Percentiles rank a stretch among this genome's conserved stretches.
Evolutionary conservation across 2,797 vertebrate genomes (phyloP).

Genomic region (Oophaga sylvatica): DNA sequence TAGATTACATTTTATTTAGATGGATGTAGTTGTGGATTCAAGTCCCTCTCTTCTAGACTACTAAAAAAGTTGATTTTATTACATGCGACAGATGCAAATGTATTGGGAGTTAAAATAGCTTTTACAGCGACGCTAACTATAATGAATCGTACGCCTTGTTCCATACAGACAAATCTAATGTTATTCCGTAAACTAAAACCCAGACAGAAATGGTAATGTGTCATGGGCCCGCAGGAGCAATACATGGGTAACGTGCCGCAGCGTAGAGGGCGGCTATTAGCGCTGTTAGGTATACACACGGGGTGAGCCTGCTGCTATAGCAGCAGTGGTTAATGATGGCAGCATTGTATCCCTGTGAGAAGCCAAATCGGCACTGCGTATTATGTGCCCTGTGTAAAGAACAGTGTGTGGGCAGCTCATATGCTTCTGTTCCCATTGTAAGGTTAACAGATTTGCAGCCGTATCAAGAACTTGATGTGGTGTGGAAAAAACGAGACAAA

Average conservation of each 20-base stretch:
- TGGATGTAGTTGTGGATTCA: not conserved
- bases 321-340: constrained; percentile 34
- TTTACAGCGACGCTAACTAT: not conserved
- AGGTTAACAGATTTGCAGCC: constrained; percentile 51
- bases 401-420: constrained; percentile 50
- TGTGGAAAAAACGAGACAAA: constrained; percentile 44
- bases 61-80: constrained; percentile 10
- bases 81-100: not conserved
- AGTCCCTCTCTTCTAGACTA: not conserved
- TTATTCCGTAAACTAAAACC: not conserved
- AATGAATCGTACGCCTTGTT: not conserved
- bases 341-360: constrained; percentile 47
- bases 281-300: constrained; percentile 26
- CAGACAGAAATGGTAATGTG: constrained; percentile 4
- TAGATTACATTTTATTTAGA: constrained; percentile 1
- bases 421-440: constrained; percentile 49
- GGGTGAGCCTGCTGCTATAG: constrained; percentile 35
- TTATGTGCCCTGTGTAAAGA: constrained; percentile 50
- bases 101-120: not conserved
- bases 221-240: not conserved
- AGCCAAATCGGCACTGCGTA: constrained; percentile 21
- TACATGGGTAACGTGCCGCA: not conserved
- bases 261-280: constrained; percentile 20
- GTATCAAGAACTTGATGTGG: constrained; percentile 45
- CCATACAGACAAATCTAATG: not conserved